Evolutionary conservation across 2,113 vertebrate genomes (phyloP), one percentile per base, ranked within the genome.

Genomic region (Elephas maximus): DNA sequence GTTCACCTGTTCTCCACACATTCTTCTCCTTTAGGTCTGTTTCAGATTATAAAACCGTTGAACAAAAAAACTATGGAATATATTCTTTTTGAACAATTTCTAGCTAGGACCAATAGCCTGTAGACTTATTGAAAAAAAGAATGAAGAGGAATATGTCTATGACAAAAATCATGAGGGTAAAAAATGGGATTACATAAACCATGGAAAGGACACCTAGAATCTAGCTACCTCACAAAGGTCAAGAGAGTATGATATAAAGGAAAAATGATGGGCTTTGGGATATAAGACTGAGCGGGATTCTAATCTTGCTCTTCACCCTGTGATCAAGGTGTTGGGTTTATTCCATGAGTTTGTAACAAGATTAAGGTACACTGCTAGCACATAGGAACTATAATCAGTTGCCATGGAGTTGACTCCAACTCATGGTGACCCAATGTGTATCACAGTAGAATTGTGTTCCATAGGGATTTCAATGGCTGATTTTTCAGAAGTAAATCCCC

Each of bases 11-110:
- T 93, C 41, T 77, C 37, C 60, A 28, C 23, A 51, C 23, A 77
- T 79, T 78, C 69, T 71, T 87, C 28, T 86, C 79, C 76, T 51
- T 51, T 78, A 73, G 20, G 41, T 41, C 74, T 86, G 73, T 79
- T 69, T 96, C 57, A 82, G 53, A 65, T 97, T 82, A 90, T 65
- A 80, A 95, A 79, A 96, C 41, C 4, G 0, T 30, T 30, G 15
- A 81, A 51, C 71, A 74, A 69, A 94, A 91, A 53, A 92, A 18
- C 48, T 79, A 44, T 37, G 76, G 41, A n/a, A 51, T 92, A 33
- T 82, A 45, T 65, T 92, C 67, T 87, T 57, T 90, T 63, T 86
- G 41, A 91, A 88, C 6, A 51, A 65, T 57, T 71, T 45, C 57
- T 62, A 91, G 28, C 20, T 67, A 60, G 69, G 73, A 94, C 77